Evolutionary conservation across 2,113 vertebrate genomes (phyloP).

Genomic region (Syngnathus scovelli): DNA sequence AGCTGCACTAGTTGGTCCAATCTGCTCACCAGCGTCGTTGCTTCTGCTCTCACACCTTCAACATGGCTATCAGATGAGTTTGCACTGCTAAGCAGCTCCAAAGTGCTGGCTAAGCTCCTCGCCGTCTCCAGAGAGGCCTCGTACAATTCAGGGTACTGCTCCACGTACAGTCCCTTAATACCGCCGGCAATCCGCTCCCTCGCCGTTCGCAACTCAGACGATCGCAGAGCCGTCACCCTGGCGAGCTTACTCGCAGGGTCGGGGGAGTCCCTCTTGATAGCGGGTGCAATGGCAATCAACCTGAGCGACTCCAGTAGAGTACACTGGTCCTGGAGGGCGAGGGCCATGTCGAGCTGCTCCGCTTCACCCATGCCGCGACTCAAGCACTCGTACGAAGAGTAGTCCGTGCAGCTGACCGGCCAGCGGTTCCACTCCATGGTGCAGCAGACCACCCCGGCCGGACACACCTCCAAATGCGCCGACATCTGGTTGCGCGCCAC

Average conservation of each 20-base stretch:
- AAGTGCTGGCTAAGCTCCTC: constrained; percentile 86
- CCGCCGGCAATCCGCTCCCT: constrained; percentile 77
- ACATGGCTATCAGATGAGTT: constrained; percentile 28
- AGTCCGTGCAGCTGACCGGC: constrained; percentile 90
- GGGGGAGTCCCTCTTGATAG: constrained; percentile 65
- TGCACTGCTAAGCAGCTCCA: constrained; percentile 84
- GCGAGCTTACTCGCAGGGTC: constrained; percentile 35
- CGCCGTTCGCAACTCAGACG: constrained; percentile 35
- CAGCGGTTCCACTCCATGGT: constrained; percentile 99
- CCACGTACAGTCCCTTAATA: constrained; percentile 81
- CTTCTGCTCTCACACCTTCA: constrained; percentile 11
- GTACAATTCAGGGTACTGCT: constrained; percentile 85
- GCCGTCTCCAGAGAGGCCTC: constrained; percentile 91
- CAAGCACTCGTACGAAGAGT: constrained; percentile 88
- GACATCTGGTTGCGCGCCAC: constrained; percentile 85
- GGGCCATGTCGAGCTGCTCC: constrained; percentile 92
- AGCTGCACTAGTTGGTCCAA: constrained; percentile 9
- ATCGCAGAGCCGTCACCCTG: background rate
- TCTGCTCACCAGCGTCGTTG: constrained; percentile 3
- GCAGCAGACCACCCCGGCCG: constrained; percentile 94
- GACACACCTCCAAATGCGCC: constrained; percentile 88
- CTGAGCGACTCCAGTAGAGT: constrained; percentile 92
- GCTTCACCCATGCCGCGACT: constrained; percentile 89
- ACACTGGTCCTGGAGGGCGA: constrained; percentile 92
- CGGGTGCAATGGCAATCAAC: constrained; percentile 87